Evolutionary conservation across 1,140 invertebrate genomes (phyloP).

Genomic region (Drusus annulatus): DNA sequence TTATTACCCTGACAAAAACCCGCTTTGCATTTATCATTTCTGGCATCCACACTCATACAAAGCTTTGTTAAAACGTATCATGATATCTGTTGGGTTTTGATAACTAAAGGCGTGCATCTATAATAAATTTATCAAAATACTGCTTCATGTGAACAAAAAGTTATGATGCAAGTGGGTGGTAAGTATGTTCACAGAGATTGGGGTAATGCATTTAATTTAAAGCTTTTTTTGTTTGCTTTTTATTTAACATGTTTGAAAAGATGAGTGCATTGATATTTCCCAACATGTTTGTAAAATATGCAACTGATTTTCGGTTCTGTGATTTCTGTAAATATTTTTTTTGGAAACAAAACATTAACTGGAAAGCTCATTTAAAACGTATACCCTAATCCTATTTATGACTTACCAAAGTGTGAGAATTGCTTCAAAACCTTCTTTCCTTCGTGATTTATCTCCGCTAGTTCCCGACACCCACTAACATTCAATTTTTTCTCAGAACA

Average conservation of each 20-base stretch:
- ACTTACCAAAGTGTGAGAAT: too few relatives aligned
- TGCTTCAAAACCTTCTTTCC: too few relatives aligned
- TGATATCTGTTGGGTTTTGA: background rate
- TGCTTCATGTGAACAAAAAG: background rate
- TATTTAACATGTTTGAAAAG: background rate
- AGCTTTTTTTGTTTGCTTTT: conserved; percentile 11
- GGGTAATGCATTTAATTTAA: background rate
- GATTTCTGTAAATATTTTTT: too few relatives aligned
- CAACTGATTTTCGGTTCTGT: too few relatives aligned
- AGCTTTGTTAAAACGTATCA: background rate
- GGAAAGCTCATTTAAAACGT: too few relatives aligned
- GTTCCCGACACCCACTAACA: too few relatives aligned
- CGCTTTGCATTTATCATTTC: conserved; percentile 2
- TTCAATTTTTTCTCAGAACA: too few relatives aligned
- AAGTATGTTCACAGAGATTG: background rate
- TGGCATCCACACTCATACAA: background rate
- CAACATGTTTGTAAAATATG: too few relatives aligned
- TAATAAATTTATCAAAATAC: background rate
- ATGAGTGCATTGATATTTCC: background rate
- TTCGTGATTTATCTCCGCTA: too few relatives aligned
- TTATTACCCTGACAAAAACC: background rate
- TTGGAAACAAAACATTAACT: too few relatives aligned
- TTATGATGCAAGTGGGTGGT: background rate
- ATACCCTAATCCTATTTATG: too few relatives aligned
- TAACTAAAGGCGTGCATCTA: conserved; percentile 5